Conservation (phyloP, 2,888 invertebrate genomes). For the Luperina nickerlii region DNA sequence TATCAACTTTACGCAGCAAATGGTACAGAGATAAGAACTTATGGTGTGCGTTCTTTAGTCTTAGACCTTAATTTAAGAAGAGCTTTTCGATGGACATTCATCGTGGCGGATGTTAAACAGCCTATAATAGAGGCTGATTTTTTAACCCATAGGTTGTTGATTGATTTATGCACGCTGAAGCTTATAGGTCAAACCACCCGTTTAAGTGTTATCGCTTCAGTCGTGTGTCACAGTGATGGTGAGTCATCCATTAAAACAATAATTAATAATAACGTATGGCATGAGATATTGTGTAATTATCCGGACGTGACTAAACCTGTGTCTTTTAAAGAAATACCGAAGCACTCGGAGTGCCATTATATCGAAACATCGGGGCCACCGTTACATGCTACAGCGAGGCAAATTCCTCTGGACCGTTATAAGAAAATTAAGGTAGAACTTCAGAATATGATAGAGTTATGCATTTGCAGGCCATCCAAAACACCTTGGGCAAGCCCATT, state of each 20-base stretch:
- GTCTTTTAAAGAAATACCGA: not conserved
- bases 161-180: not conserved
- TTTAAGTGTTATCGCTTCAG: not conserved
- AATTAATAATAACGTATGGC: not conserved
- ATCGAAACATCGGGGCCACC: not conserved
- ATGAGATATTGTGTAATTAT: not conserved
- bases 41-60: constrained; percentile 2
- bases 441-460: not conserved
- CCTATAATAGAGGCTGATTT: constrained; percentile 2
- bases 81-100: constrained; percentile 3
- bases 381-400: not conserved
- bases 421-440: not conserved
- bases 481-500: too few relatives aligned
- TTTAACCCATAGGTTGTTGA: constrained; percentile 1
- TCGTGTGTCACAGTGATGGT: not conserved
- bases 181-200: too few relatives aligned
- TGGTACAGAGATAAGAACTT: not conserved
- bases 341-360: not conserved
- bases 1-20: too few relatives aligned
- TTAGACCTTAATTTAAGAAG: constrained; percentile 9
- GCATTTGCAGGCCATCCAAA: too few relatives aligned
- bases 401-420: not conserved
- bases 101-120: not conserved
- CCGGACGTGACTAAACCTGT: not conserved
- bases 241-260: not conserved